Evolutionary conservation across 2,797 vertebrate species (phyloP).

Genomic region (Pachyuromys duprasi): DNA sequence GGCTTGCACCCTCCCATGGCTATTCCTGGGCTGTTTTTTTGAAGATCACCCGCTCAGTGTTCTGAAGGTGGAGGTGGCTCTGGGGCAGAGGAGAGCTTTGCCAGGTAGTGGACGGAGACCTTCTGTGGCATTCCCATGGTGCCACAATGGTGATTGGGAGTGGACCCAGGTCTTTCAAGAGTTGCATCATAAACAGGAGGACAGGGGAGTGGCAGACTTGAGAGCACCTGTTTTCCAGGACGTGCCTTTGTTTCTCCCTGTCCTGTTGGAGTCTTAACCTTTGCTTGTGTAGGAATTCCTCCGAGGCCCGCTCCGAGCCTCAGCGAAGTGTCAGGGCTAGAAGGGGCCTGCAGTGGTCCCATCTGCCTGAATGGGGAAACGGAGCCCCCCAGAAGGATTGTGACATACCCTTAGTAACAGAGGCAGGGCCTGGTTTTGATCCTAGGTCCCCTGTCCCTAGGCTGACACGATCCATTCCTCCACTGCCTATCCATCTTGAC

Average conservation of each 20-base stretch:
- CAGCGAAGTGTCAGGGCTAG: not conserved
- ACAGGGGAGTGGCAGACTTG: not conserved
- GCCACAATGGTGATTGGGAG: slow-evolving; percentile 33
- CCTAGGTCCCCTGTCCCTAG: not conserved
- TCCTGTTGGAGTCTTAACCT: not conserved
- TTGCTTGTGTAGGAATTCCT: not conserved
- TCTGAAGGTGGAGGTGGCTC: not conserved
- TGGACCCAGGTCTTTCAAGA: not conserved
- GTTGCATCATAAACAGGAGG: slow-evolving; percentile 53
- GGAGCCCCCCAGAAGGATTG: not conserved
- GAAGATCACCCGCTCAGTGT: not conserved
- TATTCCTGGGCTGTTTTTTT: not conserved
- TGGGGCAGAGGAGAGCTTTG: slow-evolving; percentile 47
- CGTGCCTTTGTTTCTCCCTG: not conserved
- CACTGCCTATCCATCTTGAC: not conserved
- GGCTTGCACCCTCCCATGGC: not conserved
- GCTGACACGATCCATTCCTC: not conserved
- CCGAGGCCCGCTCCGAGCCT: not conserved
- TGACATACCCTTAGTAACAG: not conserved
- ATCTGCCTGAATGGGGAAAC: not conserved
- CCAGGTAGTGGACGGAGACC: slow-evolving; percentile 22
- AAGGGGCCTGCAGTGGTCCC: not conserved
- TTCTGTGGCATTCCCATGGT: slow-evolving; percentile 51
- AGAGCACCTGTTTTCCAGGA: slow-evolving; percentile 46
- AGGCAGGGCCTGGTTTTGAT: not conserved